Conservation (phyloP, 2,888 invertebrate genomes). For the Ellobium chinense region DNA sequence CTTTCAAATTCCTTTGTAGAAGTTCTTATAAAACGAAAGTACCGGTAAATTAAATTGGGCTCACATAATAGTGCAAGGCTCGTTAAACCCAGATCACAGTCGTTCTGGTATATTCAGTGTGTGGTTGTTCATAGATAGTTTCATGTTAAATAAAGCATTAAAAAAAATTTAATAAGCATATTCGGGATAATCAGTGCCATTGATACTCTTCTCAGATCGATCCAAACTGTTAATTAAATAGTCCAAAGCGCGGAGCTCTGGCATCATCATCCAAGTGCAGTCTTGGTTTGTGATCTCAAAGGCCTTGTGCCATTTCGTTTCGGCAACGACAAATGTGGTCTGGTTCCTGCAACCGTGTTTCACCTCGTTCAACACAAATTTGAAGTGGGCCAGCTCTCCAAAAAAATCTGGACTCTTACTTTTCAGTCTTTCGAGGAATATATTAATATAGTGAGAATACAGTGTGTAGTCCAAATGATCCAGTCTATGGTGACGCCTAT, state of each 20-base stretch:
- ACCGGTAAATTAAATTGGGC: no score
- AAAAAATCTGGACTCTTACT: slow-evolving; percentile 20
- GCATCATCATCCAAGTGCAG: slow-evolving; percentile 41
- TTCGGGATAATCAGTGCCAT: no score
- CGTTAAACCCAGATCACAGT: no score
- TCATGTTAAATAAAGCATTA: no score
- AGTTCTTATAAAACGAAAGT: no score
- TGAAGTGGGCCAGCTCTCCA: slow-evolving; percentile 40
- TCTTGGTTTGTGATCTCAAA: slow-evolving; percentile 24
- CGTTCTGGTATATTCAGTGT: no score
- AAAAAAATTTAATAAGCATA: no score
- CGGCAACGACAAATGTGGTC: neutral
- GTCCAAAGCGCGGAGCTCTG: slow-evolving; percentile 41
- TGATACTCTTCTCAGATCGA: no score
- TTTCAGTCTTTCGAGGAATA: slow-evolving; percentile 5
- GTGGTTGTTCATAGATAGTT: no score
- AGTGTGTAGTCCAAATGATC: slow-evolving; percentile 43
- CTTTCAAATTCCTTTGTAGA: no score
- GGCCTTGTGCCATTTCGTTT: slow-evolving; percentile 26
- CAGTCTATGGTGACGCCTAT: slow-evolving; percentile 33
- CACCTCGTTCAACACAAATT: slow-evolving; percentile 9
- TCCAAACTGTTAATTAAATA: slow-evolving; percentile 20
- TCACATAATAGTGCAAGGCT: no score
- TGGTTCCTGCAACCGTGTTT: slow-evolving; percentile 8
- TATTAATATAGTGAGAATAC: slow-evolving; percentile 31